phyloP scores from a whole-genome alignment of 2,888 invertebrate species.

The Neocrepidodera transversa region DNA sequence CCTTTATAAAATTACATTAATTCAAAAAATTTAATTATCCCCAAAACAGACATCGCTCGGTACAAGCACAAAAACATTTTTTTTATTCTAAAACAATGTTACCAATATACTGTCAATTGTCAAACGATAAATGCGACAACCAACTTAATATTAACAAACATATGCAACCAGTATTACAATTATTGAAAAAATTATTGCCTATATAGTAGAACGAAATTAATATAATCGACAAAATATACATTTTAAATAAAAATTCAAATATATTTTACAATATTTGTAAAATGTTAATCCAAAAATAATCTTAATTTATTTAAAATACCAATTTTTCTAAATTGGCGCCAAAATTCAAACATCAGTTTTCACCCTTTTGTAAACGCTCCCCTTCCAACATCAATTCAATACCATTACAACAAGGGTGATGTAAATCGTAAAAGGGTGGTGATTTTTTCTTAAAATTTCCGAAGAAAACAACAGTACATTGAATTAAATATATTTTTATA shows the following conservation, averaged over 20 bases:
- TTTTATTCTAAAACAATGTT: slow-evolving; percentile 19
- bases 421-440: slow-evolving; percentile 8
- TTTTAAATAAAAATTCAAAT: neutral
- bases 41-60: slow-evolving; percentile 19
- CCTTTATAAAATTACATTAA: slow-evolving; percentile 22
- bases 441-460: neutral
- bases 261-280: no score
- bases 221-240: no score
- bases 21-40: slow-evolving; percentile 21
- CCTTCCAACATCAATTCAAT: slow-evolving; percentile 1
- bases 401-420: slow-evolving; percentile 6
- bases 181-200: no score
- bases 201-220: no score
- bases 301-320: no score
- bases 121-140: neutral
- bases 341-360: neutral
- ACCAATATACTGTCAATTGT: slow-evolving; percentile 6
- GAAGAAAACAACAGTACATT: neutral
- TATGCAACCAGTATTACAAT: neutral
- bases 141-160: neutral
- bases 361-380: slow-evolving; percentile 2
- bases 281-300: no score
- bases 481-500: neutral
- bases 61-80: slow-evolving; percentile 26
- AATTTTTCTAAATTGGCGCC: neutral